Percentiles rank a stretch among this genome's conserved stretches.
These are phyloP conservation scores for Pogonus chalceus DNA, from an alignment of 1,140 invertebrate species.

Conservation along the genomic window DNA sequence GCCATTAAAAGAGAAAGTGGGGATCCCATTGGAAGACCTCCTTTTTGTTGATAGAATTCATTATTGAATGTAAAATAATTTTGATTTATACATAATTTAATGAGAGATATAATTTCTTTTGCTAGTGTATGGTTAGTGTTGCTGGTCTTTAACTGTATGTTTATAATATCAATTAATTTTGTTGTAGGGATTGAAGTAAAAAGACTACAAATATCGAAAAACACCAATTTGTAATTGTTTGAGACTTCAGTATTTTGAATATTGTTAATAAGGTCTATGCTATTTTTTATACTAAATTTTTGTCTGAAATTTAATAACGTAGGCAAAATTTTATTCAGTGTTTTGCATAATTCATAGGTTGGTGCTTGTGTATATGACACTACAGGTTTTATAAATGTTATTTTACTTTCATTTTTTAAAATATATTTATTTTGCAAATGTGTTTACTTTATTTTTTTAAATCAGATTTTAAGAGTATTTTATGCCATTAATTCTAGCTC, in stretches of 20 bases:
- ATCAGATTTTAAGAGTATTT: too few species aligned
- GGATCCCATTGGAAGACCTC: not conserved
- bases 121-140: not conserved
- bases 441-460: too few species aligned
- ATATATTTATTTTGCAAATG: too few species aligned
- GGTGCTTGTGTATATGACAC: not conserved
- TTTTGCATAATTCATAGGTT: not conserved
- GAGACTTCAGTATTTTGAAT: not conserved
- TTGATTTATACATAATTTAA: not conserved
- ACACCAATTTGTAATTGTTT: not conserved
- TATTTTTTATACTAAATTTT: not conserved
- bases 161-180: not conserved
- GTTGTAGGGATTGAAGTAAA: not conserved
- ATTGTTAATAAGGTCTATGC: not conserved
- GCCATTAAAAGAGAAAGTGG: not conserved
- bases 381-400: not conserved
- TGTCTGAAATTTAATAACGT: not conserved
- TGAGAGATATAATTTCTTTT: not conserved
- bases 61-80: not conserved
- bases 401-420: too few species aligned
- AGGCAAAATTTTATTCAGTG: not conserved
- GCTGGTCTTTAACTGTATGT: not conserved
- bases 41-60: not conserved
- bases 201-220: not conserved
- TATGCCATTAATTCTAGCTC: too few species aligned